These are phyloP conservation scores for Epicampocera succincta DNA, from an alignment of 2,888 invertebrate species.

Conservation along the genomic window DNA sequence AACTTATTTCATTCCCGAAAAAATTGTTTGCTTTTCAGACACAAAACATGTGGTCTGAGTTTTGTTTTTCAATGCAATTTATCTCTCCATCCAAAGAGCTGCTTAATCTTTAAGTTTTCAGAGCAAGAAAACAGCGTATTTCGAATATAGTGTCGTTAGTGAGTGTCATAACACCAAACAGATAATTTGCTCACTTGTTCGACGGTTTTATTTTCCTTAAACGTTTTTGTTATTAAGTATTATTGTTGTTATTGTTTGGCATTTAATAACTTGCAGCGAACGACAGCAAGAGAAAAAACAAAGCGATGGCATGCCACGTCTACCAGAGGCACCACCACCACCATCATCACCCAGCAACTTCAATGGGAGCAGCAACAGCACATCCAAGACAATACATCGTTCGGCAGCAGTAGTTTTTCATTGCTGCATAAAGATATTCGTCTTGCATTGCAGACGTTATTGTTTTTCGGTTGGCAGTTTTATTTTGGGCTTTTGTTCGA, in stretches of 20 bases:
- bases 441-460: slow-evolving; percentile 15
- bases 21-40: no score
- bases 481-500: slow-evolving; percentile 11
- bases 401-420: slow-evolving; percentile 29
- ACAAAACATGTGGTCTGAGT: no score
- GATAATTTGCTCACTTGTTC: slow-evolving; percentile 37
- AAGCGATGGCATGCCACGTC: slow-evolving; percentile 39
- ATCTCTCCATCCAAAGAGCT: no score
- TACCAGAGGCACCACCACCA: slow-evolving; percentile 48
- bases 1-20: no score
- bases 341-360: slow-evolving; percentile 41
- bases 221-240: slow-evolving; percentile 40
- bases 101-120: not conserved
- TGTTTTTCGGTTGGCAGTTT: not conserved
- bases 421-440: slow-evolving; percentile 21
- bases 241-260: slow-evolving; percentile 55
- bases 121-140: no score
- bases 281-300: slow-evolving; percentile 33
- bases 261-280: slow-evolving; percentile 64
- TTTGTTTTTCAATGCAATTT: no score
- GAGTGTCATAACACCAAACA: not conserved
- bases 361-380: slow-evolving; percentile 42
- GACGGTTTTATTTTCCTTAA: slow-evolving; percentile 8
- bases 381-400: slow-evolving; percentile 11
- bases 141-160: not conserved